Evolutionary conservation across 2,797 vertebrate genomes (phyloP), one percentile per base, ranked within the genome.

Genomic region (Malacoctenus gilli): DNA sequence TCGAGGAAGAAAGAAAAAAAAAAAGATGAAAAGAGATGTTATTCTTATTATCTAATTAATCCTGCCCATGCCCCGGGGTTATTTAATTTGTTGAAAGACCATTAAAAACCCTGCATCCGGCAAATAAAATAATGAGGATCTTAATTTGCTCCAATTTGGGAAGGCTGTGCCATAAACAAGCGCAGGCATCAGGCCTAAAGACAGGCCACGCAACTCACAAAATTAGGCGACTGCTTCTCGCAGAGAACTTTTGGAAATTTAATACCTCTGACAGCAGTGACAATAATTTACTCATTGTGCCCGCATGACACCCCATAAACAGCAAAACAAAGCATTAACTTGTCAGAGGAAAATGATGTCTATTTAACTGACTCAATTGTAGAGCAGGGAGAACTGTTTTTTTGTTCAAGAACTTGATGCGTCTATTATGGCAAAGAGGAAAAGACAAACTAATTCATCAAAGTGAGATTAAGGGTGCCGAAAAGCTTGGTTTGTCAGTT

Each of bases 41-140:
- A 88, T 89, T 89, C 82, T 85, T 90, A 90, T 91, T 88, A 90
- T 91, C 90, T 89, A 91, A 91, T 91, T 91, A 91, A 90, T 92
- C 85, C 87, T 87, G 80, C 53, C 65, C 80, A 83, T 85, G 86
- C 81, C 89, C 82, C 14, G 76, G 84, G 88, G 89, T 91, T 91
- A 92, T 92, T 92, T 90, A 85, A 92, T 92, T 90, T 90, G 88
- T 84, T 89, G 83, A 90, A 89, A 90, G 87, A 87, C 88, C 87
- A 91, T 91, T 91, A 89, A 89, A 90, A 89, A 85, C 80, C 83
- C 82, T 82, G 83, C 79, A 91, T 88, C 82, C 80, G 44, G 85
- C 85, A 90, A 88, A 91, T 87, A 89, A 89, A 92, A 92, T 89
- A 92, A 91, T 87, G 81, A 87, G 85, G 83, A 86, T 89, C 86